These are phyloP conservation scores for Limnephilus lunatus DNA, from an alignment of 2,888 invertebrate genomes.

Conservation along the genomic window DNA sequence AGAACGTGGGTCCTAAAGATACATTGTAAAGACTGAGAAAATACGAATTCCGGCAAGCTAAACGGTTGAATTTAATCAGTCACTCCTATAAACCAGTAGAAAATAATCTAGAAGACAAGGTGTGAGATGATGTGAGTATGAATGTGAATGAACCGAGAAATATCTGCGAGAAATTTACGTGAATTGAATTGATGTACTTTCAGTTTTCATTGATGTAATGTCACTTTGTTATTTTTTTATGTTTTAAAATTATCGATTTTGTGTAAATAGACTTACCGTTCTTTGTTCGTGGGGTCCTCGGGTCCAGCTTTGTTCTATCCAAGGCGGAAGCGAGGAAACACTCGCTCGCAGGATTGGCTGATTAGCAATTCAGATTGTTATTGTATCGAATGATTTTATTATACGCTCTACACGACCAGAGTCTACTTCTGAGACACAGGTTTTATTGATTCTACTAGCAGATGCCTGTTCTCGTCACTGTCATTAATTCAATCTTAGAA, in stretches of 20 bases:
- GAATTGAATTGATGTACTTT: not conserved
- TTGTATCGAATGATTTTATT: constrained; percentile 55
- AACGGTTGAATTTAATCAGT: too few species aligned
- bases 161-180: not conserved
- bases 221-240: too few species aligned
- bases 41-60: too few species aligned
- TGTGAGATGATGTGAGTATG: not conserved
- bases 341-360: constrained; percentile 22
- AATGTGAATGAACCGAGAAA: not conserved
- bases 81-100: too few species aligned
- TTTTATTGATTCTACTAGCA: constrained; percentile 40
- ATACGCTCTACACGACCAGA: constrained; percentile 8
- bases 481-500: not conserved
- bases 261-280: not conserved
- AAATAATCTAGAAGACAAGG: not conserved
- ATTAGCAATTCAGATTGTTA: constrained; percentile 62
- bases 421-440: constrained; percentile 31
- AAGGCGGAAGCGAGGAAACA: constrained; percentile 40
- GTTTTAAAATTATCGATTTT: not conserved
- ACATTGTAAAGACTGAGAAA: too few species aligned
- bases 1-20: too few species aligned
- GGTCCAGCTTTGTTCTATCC: constrained; percentile 36
- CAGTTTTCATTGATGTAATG: too few species aligned
- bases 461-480: not conserved
- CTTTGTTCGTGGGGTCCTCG: not conserved